Base-by-base conservation (phyloP, 2,888 invertebrate species). In the Flexamia atlantica region DNA sequence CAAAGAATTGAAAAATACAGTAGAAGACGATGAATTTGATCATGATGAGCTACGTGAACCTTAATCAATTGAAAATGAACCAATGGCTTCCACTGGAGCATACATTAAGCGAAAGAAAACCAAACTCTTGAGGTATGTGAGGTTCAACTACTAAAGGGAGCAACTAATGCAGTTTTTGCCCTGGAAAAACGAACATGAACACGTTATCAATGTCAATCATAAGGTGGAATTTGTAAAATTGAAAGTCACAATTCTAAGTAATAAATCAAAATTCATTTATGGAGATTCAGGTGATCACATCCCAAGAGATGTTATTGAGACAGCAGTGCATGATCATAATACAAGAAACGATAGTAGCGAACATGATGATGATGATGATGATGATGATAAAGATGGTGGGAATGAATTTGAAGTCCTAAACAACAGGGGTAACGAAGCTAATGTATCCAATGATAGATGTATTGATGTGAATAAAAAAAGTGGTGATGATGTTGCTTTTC, bases 111-210 rank as follows among this genome's bases (percentile, higher is more conserved):
- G 53, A 9, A 5, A 53, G 23, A 10, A 23, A 53, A 23, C 83
- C 0, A 83, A 83, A 81, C 60, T 82, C 12, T 30, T 83, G 7
- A 64, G 83, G 30, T 83, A 60, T 50, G 53, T 30, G 5, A 80
- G 50, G 25, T 83, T 36, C 46, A 81, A 60, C n/a, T 57, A 40
- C 42, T 83, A 76, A 60, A 88, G 14, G 23, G 53, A 53, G 23
- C 53, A 53, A 20, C 10, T 53, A 10, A 53, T 53, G 53, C 23
- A 23, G 1, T 88, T 86, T 83, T n/a, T 85, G 5, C 87, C 87
- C 1, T 88, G 87, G 87, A 53, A 86, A 10, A 68, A 87, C 76
- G 88, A 88, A 84, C 32, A 79, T 68, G 30, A 36, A 10, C 87
- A 86, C 46, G 53, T 87, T 36, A 23, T 23, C 2, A 20, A 5